phyloP scores from a whole-genome alignment of 2,797 vertebrate species.

The Ptychadena robeensis region DNA sequence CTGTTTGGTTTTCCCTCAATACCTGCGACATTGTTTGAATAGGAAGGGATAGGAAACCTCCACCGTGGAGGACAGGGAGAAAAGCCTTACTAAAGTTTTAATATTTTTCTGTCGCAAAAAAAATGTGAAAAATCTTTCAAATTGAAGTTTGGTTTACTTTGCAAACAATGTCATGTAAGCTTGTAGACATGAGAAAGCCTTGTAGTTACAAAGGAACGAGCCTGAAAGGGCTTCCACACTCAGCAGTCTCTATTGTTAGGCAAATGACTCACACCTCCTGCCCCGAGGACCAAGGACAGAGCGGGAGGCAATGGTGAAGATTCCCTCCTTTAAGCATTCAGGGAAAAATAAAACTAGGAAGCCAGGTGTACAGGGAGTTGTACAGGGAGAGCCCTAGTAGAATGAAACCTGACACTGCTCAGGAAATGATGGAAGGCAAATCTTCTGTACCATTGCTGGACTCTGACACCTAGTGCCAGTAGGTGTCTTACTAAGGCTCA shows the following conservation, averaged over 20 bases:
- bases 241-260: not conserved
- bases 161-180: not conserved
- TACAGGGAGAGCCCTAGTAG: not conserved
- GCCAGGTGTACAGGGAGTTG: not conserved
- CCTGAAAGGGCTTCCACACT: not conserved
- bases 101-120: too few relatives aligned
- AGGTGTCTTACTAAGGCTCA: not conserved
- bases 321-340: not conserved
- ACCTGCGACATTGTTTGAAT: too few relatives aligned
- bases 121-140: not conserved
- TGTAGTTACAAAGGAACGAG: not conserved
- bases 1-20: too few relatives aligned
- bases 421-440: not conserved
- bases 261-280: not conserved
- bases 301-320: not conserved
- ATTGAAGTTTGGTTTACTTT: too few relatives aligned
- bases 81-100: too few relatives aligned
- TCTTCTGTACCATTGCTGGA: conserved; percentile 1
- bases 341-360: not conserved
- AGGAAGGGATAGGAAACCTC: too few relatives aligned
- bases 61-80: too few relatives aligned
- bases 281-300: not conserved
- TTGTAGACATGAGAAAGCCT: not conserved
- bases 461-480: conserved; percentile 32
- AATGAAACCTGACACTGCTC: conserved; percentile 10